These are phyloP conservation scores for Oligia strigilis DNA, from an alignment of 2,888 invertebrate genomes.

Conservation along the genomic window DNA sequence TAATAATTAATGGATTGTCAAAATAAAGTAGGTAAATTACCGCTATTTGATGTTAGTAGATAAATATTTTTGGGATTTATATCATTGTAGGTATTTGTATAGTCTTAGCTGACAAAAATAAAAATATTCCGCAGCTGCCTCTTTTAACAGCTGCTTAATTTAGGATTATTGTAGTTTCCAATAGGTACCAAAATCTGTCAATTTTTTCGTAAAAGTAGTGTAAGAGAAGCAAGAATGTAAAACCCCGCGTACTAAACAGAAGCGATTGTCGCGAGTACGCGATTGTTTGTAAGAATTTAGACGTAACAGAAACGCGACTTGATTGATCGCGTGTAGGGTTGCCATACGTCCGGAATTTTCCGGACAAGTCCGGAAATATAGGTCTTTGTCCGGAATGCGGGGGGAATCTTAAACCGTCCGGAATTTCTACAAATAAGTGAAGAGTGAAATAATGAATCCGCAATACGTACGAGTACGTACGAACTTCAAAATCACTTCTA, in stretches of 20 bases:
- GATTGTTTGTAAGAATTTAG: background rate
- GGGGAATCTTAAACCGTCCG: too few species aligned
- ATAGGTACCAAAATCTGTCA: slow-evolving; percentile 8
- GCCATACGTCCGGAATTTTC: too few species aligned
- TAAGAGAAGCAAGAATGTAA: slow-evolving; percentile 24
- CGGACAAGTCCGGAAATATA: too few species aligned
- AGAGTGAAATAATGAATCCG: too few species aligned
- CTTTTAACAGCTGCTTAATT: slow-evolving; percentile 18
- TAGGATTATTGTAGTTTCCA: slow-evolving; percentile 3
- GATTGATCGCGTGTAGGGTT: background rate
- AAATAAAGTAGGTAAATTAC: background rate
- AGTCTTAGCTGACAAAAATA: background rate
- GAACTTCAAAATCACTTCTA: too few species aligned
- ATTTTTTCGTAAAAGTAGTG: slow-evolving; percentile 3
- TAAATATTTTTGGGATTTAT: slow-evolving; percentile 23
- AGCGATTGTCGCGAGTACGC: background rate
- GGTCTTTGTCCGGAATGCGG: too few species aligned
- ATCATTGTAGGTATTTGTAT: background rate
- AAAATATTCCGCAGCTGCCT: slow-evolving; percentile 30
- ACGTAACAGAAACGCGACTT: background rate
- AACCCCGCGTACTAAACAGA: background rate
- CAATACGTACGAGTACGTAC: too few species aligned
- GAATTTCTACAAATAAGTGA: too few species aligned
- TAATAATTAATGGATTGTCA: background rate
- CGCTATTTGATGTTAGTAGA: slow-evolving; percentile 19